These are phyloP conservation scores for Tortricodes alternella DNA, from an alignment of 2,888 invertebrate species.

Conservation along the genomic window DNA sequence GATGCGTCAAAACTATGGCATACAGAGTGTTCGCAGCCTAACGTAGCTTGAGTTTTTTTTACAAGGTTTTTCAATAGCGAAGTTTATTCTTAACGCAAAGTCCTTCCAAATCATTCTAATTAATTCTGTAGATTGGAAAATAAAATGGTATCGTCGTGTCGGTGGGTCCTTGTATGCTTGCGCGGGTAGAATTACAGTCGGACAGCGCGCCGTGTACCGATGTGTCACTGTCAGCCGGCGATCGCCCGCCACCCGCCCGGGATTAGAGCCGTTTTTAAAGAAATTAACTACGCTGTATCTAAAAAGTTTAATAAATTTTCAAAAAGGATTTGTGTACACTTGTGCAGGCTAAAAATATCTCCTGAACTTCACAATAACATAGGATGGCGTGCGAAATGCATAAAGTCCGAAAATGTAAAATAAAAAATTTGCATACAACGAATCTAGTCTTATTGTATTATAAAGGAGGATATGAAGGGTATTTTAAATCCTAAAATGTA, in stretches of 20 bases:
- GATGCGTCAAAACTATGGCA: neutral
- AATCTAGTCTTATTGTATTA: neutral
- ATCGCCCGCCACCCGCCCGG: slow-evolving; percentile 61
- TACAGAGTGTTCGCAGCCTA: too few relatives aligned
- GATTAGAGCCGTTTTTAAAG: slow-evolving; percentile 76
- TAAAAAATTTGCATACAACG: neutral
- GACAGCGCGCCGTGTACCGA: slow-evolving; percentile 79
- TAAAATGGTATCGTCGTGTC: slow-evolving; percentile 58
- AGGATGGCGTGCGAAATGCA: neutral
- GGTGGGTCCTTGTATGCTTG: slow-evolving; percentile 39
- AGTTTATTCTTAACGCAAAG: slow-evolving; percentile 1
- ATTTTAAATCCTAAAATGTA: slow-evolving; percentile 3
- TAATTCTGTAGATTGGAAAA: slow-evolving; percentile 62
- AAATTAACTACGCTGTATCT: slow-evolving; percentile 60
- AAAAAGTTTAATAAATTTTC: slow-evolving; percentile 35
- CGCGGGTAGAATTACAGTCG: slow-evolving; percentile 78
- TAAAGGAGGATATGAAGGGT: neutral
- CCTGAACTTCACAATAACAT: neutral
- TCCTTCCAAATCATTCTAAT: slow-evolving; percentile 49
- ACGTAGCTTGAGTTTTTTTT: too few relatives aligned
- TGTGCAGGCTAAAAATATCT: too few relatives aligned
- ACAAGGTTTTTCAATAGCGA: too few relatives aligned
- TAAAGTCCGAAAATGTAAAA: neutral
- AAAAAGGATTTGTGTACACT: too few relatives aligned
- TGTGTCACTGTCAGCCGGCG: slow-evolving; percentile 81